Base-by-base conservation (phyloP, 2,888 invertebrate genomes). In the Coleophora deauratella region DNA sequence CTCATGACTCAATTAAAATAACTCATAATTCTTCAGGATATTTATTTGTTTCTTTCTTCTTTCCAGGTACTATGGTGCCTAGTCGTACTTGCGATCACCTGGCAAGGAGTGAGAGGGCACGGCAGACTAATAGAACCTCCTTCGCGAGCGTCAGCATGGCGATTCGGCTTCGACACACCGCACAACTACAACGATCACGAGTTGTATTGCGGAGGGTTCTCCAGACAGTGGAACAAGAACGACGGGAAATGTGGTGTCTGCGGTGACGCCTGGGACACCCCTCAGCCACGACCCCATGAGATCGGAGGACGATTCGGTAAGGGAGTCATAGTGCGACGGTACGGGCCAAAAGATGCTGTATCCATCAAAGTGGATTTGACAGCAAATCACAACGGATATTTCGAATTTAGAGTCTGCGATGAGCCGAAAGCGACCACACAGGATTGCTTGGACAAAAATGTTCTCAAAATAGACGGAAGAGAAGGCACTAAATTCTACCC, bases 151-250 rank as follows among this genome's bases (percentile, higher is more conserved):
- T 92, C 94, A 1, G 95, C 95, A 60, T 96, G 95, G 95, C 88
- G 95, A 51, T 95, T 91, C 74, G 96, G 95, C 43, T 96, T 96
- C 73, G 89, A 91, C 66, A 94, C 95, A 1, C 94, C 94, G 1
- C 93, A 92, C 60, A 93, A 96, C 73, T 96, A 95, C 79, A 95
- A 96, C 70, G 96, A 96, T 74, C 92, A 95, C 67, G 94, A 96
- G 64, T 86, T 93, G 3, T 96, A 91, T 75, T 96, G 96, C 68
- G 96, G 96, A 0, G 96, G 96, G 9, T 94, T 92, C 68, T 88
- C 91, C n/a, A 85, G 93, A 38, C 95, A 95, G 62, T 94, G 94
- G 92, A 88, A 90, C 56, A 89, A 80, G 43, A 96, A 96, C 62
- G 89, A 86, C 2, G 96, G 96, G 0, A 93, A 93, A 66, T 96